phyloP scores from a whole-genome alignment of 2,888 invertebrate genomes.

The Machimus rusticus region DNA sequence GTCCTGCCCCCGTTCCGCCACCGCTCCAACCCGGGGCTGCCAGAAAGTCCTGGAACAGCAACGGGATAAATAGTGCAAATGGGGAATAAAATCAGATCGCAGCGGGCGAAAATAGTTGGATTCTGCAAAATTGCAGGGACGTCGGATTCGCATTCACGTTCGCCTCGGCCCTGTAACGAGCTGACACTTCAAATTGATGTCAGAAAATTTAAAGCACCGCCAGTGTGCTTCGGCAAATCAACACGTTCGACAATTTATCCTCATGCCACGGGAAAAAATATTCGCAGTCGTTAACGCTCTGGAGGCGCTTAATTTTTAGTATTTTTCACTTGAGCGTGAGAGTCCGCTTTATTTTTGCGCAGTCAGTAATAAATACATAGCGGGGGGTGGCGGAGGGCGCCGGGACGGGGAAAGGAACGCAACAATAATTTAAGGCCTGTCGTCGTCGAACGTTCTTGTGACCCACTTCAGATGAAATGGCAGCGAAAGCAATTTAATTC shows the following conservation, averaged over 20 bases:
- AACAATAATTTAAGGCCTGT: neutral
- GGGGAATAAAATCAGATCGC: conserved; percentile 23
- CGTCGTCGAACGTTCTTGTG: neutral
- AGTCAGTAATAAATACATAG: conserved; percentile 1
- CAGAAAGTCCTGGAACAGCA: neutral
- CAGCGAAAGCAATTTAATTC: neutral
- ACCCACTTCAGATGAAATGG: neutral
- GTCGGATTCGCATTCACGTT: conserved; percentile 37
- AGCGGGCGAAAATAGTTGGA: conserved; percentile 4
- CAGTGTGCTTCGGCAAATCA: conserved; percentile 7
- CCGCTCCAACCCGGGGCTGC: too few relatives aligned
- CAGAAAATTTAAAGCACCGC: conserved; percentile 33
- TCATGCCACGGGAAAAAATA: neutral
- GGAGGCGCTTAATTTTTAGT: conserved; percentile 8
- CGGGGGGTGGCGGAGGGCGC: too few relatives aligned
- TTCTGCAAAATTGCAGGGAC: conserved; percentile 25
- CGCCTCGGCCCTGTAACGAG: conserved; percentile 24
- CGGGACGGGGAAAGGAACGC: neutral
- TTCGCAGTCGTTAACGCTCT: conserved; percentile 8
- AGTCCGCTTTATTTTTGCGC: neutral
- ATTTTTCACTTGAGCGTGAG: conserved; percentile 11
- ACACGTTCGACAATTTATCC: conserved; percentile 34
- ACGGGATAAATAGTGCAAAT: conserved; percentile 16
- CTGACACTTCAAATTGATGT: conserved; percentile 41
- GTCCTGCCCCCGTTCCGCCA: neutral